Conservation (phyloP, 1,140 invertebrate genomes). For the Hycleus phaleratus region DNA sequence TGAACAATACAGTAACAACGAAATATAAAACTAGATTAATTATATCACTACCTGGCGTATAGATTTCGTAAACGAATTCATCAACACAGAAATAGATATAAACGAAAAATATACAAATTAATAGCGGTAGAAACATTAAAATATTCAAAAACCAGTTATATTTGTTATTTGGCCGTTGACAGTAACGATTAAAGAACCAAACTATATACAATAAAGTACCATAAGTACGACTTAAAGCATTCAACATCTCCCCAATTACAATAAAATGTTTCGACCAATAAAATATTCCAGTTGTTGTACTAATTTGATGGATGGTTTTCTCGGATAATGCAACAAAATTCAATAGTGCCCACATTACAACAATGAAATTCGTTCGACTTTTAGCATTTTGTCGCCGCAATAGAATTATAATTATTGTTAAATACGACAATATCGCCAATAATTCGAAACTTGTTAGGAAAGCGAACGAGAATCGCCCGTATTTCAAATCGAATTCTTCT, state of each 20-base stretch:
- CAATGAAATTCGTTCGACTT: neutral
- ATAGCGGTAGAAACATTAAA: neutral
- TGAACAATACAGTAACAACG: neutral
- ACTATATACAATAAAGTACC: neutral
- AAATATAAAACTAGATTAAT: constrained; percentile 1
- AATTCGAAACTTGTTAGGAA: constrained; percentile 1
- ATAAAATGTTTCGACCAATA: neutral
- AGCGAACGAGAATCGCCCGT: constrained; percentile 2
- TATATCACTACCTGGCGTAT: constrained; percentile 1
- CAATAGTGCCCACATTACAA: constrained; percentile 1
- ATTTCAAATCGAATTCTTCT: constrained; percentile 3
- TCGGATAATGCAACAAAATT: neutral
- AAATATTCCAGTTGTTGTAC: neutral
- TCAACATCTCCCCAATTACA: neutral
- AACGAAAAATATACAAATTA: neutral
- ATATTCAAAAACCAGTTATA: neutral
- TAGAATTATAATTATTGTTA: neutral
- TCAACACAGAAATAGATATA: constrained; percentile 2
- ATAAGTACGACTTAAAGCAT: neutral
- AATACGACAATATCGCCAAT: neutral
- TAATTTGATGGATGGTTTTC: neutral
- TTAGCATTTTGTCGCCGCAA: neutral
- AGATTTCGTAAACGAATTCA: constrained; percentile 4
- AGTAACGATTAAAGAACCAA: constrained; percentile 2
- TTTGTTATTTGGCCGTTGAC: neutral